Base-by-base conservation (phyloP, 30 jellyfish, hydroid and myxozoan species). In the Calvadosia cruxmelitensis region DNA sequence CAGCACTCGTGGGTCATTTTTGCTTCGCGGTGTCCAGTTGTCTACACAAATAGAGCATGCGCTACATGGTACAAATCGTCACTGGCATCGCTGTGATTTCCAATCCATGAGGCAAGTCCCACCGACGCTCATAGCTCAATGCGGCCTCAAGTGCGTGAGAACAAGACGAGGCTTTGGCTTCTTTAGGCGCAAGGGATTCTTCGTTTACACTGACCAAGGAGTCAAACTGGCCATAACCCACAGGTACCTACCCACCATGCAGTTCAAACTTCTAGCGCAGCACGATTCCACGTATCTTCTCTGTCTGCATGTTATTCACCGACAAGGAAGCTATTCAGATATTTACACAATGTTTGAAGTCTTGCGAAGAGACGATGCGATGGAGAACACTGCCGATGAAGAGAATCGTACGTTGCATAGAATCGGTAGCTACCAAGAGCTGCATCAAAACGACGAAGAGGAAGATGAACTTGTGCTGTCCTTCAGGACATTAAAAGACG, bases 131-230 rank as follows among this genome's bases (percentile, higher is more conserved):
- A 31, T 79, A 31, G 66, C 36, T 23, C 66, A 71, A 31, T 50
- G 63, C 15, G 93, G 93, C 31, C 78, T 79, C 1, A 2, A 1
- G 0, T 15, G 69, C 66, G 72, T 49, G 25, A 63, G 68, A 36
- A 27, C 52, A 23, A 32, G 79, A n/a, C 7, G 75, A 12, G 78
- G 53, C 27, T 13, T 64, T 34, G 84, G 84, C 32, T 70, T 57
- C 12, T 26, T 65, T 31, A 34, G 84, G 26, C 20, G 71, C 3
- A 63, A 33, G 15, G 84, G 84, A 20, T 35, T 36, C 35, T 27
- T 72, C 34, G 79, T 79, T 27, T 79, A 63, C 66, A 79, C 81
- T 13, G 93, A 79, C 51, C 61, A 36, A 27, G 93, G 93, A 1
- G 33, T 7, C 13, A 62, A 64, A 57, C 67, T 79, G 1, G 32